Base-by-base conservation (phyloP, 2,113 vertebrate species). In the Bettongia penicillata region DNA sequence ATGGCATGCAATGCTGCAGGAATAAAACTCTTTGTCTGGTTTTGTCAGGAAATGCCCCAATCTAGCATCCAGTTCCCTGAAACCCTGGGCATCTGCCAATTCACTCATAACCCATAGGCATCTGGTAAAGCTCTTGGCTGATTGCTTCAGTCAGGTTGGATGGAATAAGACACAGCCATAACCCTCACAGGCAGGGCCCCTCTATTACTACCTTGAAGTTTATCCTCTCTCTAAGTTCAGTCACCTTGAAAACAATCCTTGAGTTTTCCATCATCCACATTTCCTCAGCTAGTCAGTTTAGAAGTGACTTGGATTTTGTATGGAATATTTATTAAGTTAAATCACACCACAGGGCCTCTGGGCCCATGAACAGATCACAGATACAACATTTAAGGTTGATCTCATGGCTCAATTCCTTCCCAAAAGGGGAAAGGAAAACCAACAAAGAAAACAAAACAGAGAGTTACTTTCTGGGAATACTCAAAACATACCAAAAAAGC, bases 291-390 rank as follows among this genome's bases (percentile, higher is more conserved):
- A 53, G 92, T 90, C 90, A 93, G 52, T 91, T 94, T 93, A 89
- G 95, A 91, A 90, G 49, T 95, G 95, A 94, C 49, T 92, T 92
- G 37, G 94, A 92, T 77, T 94, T 90, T 94, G 43, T 48, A 16
- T 94, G 52, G 84, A 94, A 92, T 97, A 94, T 92, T 96, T 93
- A 94, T 91, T 96, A 93, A 95, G 53, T 94, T 91, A 96, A 98
- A 95, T 97, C 89, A 90, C 4, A 91, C 53, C 14, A 43, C 1
- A 94, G 55, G 55, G 90, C n/a, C 16, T 43, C 24, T 1, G 23
- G 50, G 94, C 61, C 92, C 50, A 94, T 10, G 90, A 57, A 94
- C 48, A 53, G 31, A 89, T 52, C 90, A 26, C n/a, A 95, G 92
- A 96, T 94, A 90, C 10, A 93, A 89, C 10, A 93, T 91, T 93